A percentile compares a stretch with the other conserved stretches of the same genome.
Evolutionary conservation across 2,888 invertebrate species (phyloP).

Genomic region (Eurois occulta): DNA sequence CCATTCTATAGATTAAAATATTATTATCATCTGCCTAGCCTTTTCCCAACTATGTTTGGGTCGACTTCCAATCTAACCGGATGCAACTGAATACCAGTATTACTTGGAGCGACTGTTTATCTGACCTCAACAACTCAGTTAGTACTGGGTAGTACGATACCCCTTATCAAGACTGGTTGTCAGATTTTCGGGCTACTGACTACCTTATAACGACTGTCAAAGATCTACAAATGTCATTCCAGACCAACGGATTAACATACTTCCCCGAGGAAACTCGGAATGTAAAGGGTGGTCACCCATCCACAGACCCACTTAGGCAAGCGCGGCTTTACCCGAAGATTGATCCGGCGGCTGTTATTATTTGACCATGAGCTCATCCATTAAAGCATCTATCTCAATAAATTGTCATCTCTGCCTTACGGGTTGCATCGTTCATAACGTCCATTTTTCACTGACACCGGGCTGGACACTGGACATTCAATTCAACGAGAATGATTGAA

Average conservation of each 20-base stretch:
- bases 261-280: neutral
- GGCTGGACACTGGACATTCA: neutral
- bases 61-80: too few species aligned
- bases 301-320: too few species aligned
- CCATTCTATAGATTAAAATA: too few species aligned
- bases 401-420: neutral
- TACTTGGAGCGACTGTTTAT: too few species aligned
- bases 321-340: too few species aligned
- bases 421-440: too few species aligned
- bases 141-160: neutral
- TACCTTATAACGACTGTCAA: too few species aligned
- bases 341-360: too few species aligned
- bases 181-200: neutral
- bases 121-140: neutral
- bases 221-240: neutral
- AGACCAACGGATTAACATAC: neutral
- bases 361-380: too few species aligned
- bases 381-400: neutral
- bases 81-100: too few species aligned
- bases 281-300: neutral
- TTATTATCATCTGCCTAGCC: too few species aligned
- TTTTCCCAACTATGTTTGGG: too few species aligned
- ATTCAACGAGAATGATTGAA: conserved; percentile 41
- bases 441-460: conserved; percentile 8
- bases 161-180: neutral